Percentiles rank a stretch among this genome's conserved stretches.
These are phyloP conservation scores for Laothoe populi DNA, from an alignment of 2,888 invertebrate species.

Conservation along the genomic window DNA sequence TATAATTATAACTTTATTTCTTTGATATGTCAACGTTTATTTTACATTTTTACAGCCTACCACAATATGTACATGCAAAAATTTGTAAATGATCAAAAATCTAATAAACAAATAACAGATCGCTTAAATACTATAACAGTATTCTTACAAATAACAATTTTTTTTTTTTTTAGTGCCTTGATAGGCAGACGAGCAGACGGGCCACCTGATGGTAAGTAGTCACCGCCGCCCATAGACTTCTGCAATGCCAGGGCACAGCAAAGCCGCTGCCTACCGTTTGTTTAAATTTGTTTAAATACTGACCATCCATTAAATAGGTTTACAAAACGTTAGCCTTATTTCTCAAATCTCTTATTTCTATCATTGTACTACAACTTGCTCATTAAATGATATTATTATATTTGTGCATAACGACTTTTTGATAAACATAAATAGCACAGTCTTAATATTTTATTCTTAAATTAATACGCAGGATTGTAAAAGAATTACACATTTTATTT, in stretches of 20 bases:
- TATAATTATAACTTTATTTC: neutral
- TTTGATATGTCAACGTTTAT: neutral
- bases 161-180: too few species aligned
- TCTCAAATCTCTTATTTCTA: constrained; percentile 9
- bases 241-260: too few species aligned
- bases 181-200: too few species aligned
- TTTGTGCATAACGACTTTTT: constrained; percentile 18
- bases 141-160: too few species aligned
- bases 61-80: constrained; percentile 20
- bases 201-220: too few species aligned
- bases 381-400: neutral
- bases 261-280: too few species aligned
- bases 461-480: neutral
- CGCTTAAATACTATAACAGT: neutral
- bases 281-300: constrained; percentile 5
- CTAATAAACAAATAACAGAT: neutral
- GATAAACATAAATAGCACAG: constrained; percentile 20
- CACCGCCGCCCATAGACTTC: too few species aligned
- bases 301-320: neutral
- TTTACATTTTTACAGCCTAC: constrained; percentile 1
- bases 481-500: neutral
- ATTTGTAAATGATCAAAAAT: constrained; percentile 2
- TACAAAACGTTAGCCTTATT: neutral
- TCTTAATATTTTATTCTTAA: constrained; percentile 7
- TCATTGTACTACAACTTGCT: constrained; percentile 1